Evolutionary conservation across 2,797 vertebrate species (phyloP).

Genomic region (Sebastes minor): DNA sequence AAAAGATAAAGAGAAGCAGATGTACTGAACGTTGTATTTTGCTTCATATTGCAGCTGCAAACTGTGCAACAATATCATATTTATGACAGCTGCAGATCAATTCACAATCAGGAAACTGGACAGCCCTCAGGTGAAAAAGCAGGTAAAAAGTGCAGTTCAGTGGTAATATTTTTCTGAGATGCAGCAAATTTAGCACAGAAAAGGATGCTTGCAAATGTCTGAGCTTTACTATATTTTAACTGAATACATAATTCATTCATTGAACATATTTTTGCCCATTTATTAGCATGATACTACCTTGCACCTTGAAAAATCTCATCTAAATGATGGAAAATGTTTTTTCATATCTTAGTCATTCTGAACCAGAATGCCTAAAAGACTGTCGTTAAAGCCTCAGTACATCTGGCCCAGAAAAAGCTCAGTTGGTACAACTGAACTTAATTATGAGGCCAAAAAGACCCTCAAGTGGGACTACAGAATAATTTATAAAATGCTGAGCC

Average conservation of each 20-base stretch:
- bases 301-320: neutral
- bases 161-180: neutral
- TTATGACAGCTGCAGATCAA: neutral
- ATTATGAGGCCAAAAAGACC: constrained; percentile 43
- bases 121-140: neutral
- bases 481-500: constrained; percentile 26
- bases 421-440: constrained; percentile 18
- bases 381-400: neutral
- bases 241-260: neutral
- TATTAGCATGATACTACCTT: neutral
- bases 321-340: neutral
- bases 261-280: neutral
- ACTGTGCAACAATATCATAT: neutral
- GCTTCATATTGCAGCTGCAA: neutral
- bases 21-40: neutral
- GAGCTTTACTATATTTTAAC: neutral
- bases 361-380: neutral
- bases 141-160: neutral
- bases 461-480: constrained; percentile 27
- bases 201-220: neutral
- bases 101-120: neutral
- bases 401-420: constrained; percentile 16
- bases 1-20: neutral
- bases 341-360: constrained; percentile 16
- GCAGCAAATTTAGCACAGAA: neutral